Evolutionary conservation across 2,888 invertebrate genomes (phyloP).

Genomic region (Timandra comae): DNA sequence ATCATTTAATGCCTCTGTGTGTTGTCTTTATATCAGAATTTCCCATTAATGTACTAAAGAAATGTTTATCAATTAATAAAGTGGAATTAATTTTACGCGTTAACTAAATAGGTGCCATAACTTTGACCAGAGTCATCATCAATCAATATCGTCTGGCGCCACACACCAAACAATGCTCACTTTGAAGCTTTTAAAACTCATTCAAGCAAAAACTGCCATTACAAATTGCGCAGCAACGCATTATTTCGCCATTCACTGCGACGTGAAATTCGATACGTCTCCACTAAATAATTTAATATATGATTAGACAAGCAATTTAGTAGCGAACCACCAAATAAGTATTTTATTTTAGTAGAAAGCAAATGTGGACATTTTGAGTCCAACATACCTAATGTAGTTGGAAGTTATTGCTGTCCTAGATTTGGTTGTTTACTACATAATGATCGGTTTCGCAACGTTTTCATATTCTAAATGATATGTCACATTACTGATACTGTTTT

Average conservation of each 20-base stretch:
- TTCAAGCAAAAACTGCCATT: constrained; percentile 20
- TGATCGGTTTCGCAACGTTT: no score
- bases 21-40: no score
- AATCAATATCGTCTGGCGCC: constrained; percentile 22
- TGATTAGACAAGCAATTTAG: constrained; percentile 13
- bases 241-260: constrained; percentile 12
- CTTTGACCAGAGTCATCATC: constrained; percentile 14
- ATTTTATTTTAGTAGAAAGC: constrained; percentile 2
- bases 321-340: constrained; percentile 8
- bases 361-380: not conserved
- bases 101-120: no score
- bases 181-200: constrained; percentile 16
- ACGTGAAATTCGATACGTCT: constrained; percentile 18
- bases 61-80: no score
- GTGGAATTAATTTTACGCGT: no score
- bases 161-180: constrained; percentile 16
- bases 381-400: no score
- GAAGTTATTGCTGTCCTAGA: no score
- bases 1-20: no score
- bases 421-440: no score
- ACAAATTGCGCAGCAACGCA: constrained; percentile 14
- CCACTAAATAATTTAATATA: constrained; percentile 12
- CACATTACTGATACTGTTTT: no score
- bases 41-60: no score
- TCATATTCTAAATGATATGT: no score